Base-by-base conservation (phyloP, 2,888 invertebrate species). In the Dasysyrphus albostriatus region DNA sequence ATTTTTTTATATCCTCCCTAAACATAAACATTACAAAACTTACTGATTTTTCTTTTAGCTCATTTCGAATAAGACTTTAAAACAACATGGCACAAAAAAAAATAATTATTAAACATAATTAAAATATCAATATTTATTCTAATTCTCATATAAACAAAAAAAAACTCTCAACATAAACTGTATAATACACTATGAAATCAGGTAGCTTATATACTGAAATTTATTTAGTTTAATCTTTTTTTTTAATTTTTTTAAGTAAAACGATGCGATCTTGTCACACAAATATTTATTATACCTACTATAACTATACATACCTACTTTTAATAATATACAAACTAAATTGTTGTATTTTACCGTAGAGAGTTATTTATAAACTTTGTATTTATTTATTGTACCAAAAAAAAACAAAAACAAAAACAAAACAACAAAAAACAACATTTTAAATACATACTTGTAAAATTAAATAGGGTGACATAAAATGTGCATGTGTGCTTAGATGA, bases 11-110 rank as follows among this genome's bases (percentile, higher is more conserved):
- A 6, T 6, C 14, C 42, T 14, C 42, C 5, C 12, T 8, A 4
- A 24, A 49, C 12, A 59, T 7, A 6, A 5, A 59, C 12, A 16
- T 44, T 7, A 7, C 6, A 47, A 4, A 14, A n/a, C 37, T 59
- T 56, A 34, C n/a, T 37, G 24, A 34, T 10, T 42, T 44, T 49
- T 59, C 4, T 84, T 89, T n/a, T 87, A 90, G 90, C 85, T 90
- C 90, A 5, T 90, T 90, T 79, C 89, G 90, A 63, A 90, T 90
- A 89, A 89, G 90, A 89, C 89, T 90, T 78, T 90, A 90, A 65
- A 61, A 32, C 19, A 61, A 32, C 19, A 32, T 42, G 42, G 37
- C 37, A 44, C n/a, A 14, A 51, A 19, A 37, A 19, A 37, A 8
- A 54, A 2, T 51, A 24, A 24, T 14, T 7, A 34, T 37, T 51